These are phyloP conservation scores for Panorpa germanica DNA, from an alignment of 2,888 invertebrate species.

Conservation along the genomic window DNA sequence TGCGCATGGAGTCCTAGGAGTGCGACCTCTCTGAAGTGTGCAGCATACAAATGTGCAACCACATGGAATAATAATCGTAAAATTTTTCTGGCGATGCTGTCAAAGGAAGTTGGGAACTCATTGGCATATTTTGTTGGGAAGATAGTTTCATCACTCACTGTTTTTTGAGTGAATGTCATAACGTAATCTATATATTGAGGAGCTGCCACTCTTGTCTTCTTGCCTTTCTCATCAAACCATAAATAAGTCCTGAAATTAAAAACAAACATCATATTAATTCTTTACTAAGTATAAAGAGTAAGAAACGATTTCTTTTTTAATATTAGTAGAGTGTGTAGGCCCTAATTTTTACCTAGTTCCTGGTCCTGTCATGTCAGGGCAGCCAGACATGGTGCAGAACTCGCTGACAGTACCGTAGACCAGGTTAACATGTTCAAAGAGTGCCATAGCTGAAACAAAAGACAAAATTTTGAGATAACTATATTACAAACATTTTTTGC, in stretches of 20 bases:
- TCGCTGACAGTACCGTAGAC: slow-evolving; percentile 97
- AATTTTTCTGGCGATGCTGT: slow-evolving; percentile 89
- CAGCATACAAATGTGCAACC: slow-evolving; percentile 93
- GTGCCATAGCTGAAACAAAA: slow-evolving; percentile 62
- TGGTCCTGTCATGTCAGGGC: slow-evolving; percentile 94
- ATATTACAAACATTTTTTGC: no score
- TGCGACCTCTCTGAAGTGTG: slow-evolving; percentile 92
- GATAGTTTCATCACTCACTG: slow-evolving; percentile 87
- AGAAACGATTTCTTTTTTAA: slow-evolving; percentile 1
- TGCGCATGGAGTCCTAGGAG: slow-evolving; percentile 88
- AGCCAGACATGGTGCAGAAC: slow-evolving; percentile 90
- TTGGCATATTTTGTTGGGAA: slow-evolving; percentile 98
- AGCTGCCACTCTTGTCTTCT: slow-evolving; percentile 91
- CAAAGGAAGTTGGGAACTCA: slow-evolving; percentile 86
- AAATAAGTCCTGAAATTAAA: slow-evolving; percentile 63
- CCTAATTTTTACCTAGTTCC: slow-evolving; percentile 63
- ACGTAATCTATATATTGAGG: slow-evolving; percentile 98
- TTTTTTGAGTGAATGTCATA: slow-evolving; percentile 95
- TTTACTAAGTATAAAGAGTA: slow-evolving; percentile 2
- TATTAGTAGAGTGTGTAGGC: slow-evolving; percentile 4
- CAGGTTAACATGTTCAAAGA: slow-evolving; percentile 98
- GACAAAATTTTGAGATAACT: slow-evolving; percentile 8
- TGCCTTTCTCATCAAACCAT: slow-evolving; percentile 98
- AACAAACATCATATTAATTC: slow-evolving; percentile 10
- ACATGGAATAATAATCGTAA: slow-evolving; percentile 93